Conservation (phyloP, 2,797 vertebrate species). For the Coilia nasus region DNA sequence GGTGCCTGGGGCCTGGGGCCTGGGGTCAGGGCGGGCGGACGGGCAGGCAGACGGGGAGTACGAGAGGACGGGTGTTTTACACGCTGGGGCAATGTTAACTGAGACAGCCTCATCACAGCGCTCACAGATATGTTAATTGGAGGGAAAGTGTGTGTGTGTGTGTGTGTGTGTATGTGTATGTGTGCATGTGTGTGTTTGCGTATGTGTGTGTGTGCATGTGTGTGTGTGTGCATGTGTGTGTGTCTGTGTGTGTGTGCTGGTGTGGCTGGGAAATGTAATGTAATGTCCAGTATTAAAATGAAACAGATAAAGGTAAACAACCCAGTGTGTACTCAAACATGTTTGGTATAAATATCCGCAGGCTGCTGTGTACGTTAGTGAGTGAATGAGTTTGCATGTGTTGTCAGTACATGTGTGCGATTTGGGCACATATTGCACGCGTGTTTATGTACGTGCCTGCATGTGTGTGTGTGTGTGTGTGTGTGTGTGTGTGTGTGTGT, state of each 20-base stretch:
- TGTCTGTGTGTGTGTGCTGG: neutral
- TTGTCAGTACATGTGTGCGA: no score
- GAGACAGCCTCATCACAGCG: constrained; percentile 1
- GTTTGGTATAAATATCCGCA: no score
- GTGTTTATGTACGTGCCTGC: neutral
- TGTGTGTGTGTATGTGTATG: neutral
- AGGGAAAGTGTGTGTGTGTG: neutral
- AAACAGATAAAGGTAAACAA: no score
- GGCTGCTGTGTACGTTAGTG: neutral
- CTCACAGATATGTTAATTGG: constrained; percentile 8
- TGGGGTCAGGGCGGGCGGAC: neutral
- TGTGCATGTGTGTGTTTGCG: neutral
- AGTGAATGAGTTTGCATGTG: neutral
- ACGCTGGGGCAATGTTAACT: neutral
- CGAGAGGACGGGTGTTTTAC: neutral
- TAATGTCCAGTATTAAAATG: no score
- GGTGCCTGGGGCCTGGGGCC: no score
- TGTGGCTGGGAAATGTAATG: no score
- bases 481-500: no score
- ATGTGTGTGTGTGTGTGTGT: neutral
- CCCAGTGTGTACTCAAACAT: no score
- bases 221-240: neutral
- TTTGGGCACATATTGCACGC: neutral
- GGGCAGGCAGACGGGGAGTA: neutral
- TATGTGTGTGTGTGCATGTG: neutral